Conservation (phyloP, 2,113 vertebrate species). For the Phaetusa simplex region DNA sequence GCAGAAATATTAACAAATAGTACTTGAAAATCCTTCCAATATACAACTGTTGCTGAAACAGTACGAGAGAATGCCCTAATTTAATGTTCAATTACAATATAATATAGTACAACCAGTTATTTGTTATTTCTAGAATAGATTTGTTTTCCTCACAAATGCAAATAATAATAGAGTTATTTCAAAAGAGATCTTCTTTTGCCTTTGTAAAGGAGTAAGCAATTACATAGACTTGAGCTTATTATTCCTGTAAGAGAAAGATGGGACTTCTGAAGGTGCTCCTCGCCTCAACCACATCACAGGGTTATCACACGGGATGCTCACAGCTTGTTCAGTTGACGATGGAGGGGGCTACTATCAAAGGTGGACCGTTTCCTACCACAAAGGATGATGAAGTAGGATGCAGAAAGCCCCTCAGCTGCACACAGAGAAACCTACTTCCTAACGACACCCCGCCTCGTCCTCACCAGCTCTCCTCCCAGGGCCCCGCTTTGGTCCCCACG, state of each 20-base stretch:
- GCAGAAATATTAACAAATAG: not conserved
- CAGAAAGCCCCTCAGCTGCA: not conserved
- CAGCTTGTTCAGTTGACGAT: not conserved
- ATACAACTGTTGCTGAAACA: not conserved
- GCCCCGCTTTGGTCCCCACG: not conserved
- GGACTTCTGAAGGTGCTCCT: not conserved
- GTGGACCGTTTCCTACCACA: not conserved
- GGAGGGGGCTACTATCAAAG: not conserved
- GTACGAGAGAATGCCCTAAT: not conserved
- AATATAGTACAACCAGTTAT: not conserved
- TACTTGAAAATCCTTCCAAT: not conserved
- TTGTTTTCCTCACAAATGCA: not conserved
- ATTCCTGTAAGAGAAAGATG: not conserved
- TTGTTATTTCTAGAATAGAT: not conserved
- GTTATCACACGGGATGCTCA: not conserved
- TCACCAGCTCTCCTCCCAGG: not conserved
- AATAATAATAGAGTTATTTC: not conserved
- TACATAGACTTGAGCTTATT: not conserved
- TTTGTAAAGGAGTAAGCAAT: not conserved
- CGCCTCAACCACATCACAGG: not conserved
- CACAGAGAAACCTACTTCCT: not conserved
- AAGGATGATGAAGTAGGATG: not conserved
- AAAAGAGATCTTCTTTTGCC: not conserved
- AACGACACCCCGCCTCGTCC: rapidly evolving
- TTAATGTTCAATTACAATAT: not conserved